These are phyloP conservation scores for Stegastes partitus DNA, from an alignment of 2,113 vertebrate species.

Conservation along the genomic window DNA sequence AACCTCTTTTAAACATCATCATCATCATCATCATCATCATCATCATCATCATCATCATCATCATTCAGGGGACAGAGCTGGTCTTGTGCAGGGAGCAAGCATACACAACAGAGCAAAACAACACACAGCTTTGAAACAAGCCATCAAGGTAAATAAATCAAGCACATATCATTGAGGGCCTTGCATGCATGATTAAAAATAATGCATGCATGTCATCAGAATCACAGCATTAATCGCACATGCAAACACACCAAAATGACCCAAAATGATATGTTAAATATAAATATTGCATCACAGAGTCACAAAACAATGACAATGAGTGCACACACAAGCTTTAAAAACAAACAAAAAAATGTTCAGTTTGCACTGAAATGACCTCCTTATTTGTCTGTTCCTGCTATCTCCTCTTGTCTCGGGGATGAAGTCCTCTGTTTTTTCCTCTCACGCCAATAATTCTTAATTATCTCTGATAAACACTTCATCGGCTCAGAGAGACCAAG, in stretches of 20 bases:
- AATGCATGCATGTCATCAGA: slow-evolving; percentile 44
- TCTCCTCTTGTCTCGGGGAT: slow-evolving; percentile 17
- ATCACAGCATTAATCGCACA: slow-evolving; percentile 7
- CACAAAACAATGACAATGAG: slow-evolving; percentile 11
- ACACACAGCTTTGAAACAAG: slow-evolving; percentile 30
- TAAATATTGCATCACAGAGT: not conserved
- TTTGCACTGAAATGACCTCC: slow-evolving; percentile 19
- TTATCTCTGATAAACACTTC: slow-evolving; percentile 23
- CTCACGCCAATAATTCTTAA: slow-evolving; percentile 9
- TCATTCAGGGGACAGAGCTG: slow-evolving; percentile 2
- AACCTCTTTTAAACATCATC: not conserved
- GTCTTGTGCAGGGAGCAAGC: slow-evolving; percentile 33
- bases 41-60: slow-evolving; percentile 23
- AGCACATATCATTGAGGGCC: not conserved
- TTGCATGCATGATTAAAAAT: slow-evolving; percentile 42
- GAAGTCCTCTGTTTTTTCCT: slow-evolving; percentile 22
- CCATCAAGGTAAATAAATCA: slow-evolving; percentile 9
- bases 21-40: slow-evolving; percentile 12
- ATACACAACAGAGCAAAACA: slow-evolving; percentile 43
- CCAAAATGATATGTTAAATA: not conserved
- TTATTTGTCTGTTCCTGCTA: slow-evolving; percentile 24
- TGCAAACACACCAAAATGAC: slow-evolving; percentile 21
- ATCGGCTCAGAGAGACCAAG: slow-evolving; percentile 18
- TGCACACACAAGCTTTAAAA: slow-evolving; percentile 39
- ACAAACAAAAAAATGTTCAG: slow-evolving; percentile 12